Percentiles rank a stretch among this genome's conserved stretches.
These are phyloP conservation scores for Smittia aterrima DNA, from an alignment of 2,888 invertebrate species.

Conservation along the genomic window DNA sequence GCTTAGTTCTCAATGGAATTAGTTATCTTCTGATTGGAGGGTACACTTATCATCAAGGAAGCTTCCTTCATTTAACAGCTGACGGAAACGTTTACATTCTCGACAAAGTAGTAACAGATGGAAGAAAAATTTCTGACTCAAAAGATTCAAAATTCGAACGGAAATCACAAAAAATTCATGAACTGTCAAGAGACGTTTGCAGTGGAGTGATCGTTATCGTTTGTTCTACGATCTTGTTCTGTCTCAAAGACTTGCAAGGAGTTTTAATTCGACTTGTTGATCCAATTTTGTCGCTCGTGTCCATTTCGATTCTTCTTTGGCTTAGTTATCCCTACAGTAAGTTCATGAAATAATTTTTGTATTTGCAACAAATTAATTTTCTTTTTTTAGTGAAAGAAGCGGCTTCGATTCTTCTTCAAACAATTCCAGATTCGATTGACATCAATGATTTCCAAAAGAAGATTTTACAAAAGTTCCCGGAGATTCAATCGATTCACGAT, in stretches of 20 bases:
- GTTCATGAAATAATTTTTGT: slow-evolving; percentile 48
- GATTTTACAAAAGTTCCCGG: slow-evolving; percentile 65
- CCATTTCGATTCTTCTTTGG: slow-evolving; percentile 66
- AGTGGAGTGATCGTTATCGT: slow-evolving; percentile 72
- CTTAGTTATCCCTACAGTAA: slow-evolving; percentile 81
- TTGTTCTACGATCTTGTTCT: slow-evolving; percentile 59
- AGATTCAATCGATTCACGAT: slow-evolving; percentile 77
- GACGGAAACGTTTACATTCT: slow-evolving; percentile 61
- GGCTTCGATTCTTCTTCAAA: slow-evolving; percentile 83
- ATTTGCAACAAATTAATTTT: neutral
- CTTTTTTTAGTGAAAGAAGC: slow-evolving; percentile 77
- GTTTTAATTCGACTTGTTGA: slow-evolving; percentile 68
- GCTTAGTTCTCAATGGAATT: slow-evolving; percentile 71
- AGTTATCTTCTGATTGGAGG: slow-evolving; percentile 80
- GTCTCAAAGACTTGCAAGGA: slow-evolving; percentile 58
- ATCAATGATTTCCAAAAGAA: slow-evolving; percentile 67
- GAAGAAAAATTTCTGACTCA: slow-evolving; percentile 47
- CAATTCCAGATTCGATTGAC: slow-evolving; percentile 86
- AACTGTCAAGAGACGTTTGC: slow-evolving; percentile 62
- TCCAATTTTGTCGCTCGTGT: slow-evolving; percentile 72
- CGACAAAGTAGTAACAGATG: slow-evolving; percentile 57
- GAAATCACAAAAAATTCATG: slow-evolving; percentile 46
- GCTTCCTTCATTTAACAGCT: slow-evolving; percentile 64
- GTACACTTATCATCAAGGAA: slow-evolving; percentile 70
- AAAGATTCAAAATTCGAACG: slow-evolving; percentile 41